Conservation (phyloP, 2,113 vertebrate genomes). For the Takifugu bimaculatus region DNA sequence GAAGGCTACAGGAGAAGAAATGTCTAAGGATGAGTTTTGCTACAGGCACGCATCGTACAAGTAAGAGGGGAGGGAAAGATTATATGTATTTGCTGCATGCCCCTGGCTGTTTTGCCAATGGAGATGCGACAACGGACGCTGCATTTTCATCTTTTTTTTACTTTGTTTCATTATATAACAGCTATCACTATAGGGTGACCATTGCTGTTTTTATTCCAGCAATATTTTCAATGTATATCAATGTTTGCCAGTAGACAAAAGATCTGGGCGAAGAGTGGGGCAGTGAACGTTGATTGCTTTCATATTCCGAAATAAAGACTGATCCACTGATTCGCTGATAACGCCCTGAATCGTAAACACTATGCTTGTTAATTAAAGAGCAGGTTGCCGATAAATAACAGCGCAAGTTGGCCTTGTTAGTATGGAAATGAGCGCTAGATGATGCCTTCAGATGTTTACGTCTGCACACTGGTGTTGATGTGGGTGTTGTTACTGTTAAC, state of each 20-base stretch:
- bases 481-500: constrained; percentile 43
- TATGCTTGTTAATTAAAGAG: constrained; percentile 3
- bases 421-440: constrained; percentile 9
- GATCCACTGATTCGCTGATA: too few species aligned
- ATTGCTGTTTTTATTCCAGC: not conserved
- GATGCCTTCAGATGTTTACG: constrained; percentile 31
- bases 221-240: not conserved
- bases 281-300: too few species aligned
- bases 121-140: not conserved
- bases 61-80: constrained; percentile 26
- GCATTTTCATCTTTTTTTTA: constrained; percentile 11
- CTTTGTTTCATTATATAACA: not conserved
- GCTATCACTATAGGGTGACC: too few species aligned
- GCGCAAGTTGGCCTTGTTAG: constrained; percentile 23
- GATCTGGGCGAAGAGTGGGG: too few species aligned
- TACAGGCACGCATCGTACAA: constrained; percentile 49
- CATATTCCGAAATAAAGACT: too few species aligned
- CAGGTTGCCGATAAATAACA: constrained; percentile 1
- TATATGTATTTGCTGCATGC: constrained; percentile 18
- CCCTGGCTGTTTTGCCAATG: constrained; percentile 14
- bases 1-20: constrained; percentile 60
- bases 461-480: constrained; percentile 29
- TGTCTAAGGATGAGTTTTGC: constrained; percentile 53
- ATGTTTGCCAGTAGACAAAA: not conserved
- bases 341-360: too few species aligned